Base-by-base conservation (phyloP, 2,113 vertebrate genomes). In the Morone saxatilis region DNA sequence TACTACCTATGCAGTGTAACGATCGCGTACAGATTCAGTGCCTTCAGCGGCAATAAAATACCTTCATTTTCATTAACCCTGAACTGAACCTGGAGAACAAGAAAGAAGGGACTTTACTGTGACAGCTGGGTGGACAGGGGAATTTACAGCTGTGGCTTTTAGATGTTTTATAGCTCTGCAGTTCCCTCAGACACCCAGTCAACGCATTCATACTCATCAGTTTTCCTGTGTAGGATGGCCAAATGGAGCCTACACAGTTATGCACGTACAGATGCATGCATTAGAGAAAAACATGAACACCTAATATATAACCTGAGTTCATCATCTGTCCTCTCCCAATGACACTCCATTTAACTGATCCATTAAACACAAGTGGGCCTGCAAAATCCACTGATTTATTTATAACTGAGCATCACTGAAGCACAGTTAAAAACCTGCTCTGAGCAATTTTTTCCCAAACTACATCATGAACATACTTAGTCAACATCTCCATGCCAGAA, bases 51-150 rank as follows among this genome's bases (percentile, higher is more conserved):
- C 79, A 72, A 88, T 88, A 92, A 89, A 91, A 84, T 53, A 85
- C 68, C 53, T 82, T 79, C 63, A 85, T 92, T 92, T 90, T 90
- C 86, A 90, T 88, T 90, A 87, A 90, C 87, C 86, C 83, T 82
- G 71, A 85, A 86, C 76, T 91, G 89, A 91, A 91, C 88, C 72
- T 83, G 77, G 63, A 75, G 78, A 86, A 86, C 56, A 85, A 79
- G 47, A 77, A 53, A 85, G 62, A 77, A 59, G 61, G 60, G 74
- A 68, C 47, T 85, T 83, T 25, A 57, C 51, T 40, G 40, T 84
- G 88, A 80, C 70, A 73, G 73, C 71, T 76, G 62, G 66, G 70
- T 54, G 74, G 74, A 78, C 74, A 38, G 57, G 36, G 60, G 25
- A 22, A 88, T 78, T 84, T 89, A 91, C 63, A 68, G 60, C 41